Evolutionary conservation across 2,113 vertebrate genomes (phyloP), one percentile per base, ranked within the genome.

Genomic region (Melozone crissalis): DNA sequence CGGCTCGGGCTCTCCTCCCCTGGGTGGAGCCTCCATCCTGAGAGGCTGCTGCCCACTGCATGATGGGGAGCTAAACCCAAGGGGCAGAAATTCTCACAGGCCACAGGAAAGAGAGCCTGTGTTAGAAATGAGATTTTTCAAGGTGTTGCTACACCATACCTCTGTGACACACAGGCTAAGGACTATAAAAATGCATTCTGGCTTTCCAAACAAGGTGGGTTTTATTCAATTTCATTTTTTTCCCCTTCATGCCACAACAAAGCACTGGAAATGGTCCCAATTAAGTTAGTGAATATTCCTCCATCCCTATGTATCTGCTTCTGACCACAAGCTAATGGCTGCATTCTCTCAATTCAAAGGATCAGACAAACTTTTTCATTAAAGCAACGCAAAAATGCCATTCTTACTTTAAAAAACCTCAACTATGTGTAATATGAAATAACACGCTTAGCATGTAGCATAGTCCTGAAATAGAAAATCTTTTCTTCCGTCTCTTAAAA

Each of bases 1-100:
- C 0, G 2, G 22, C 44, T 76, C 0, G 0, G 10, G 4, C 37
- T 13, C 37, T 67, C 43, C 5, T 76, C 13, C 41, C 7, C 17
- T 44, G 43, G 9, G 21, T 28, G 49, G 14, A 51, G 24, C 49
- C 33, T 49, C 31, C 20, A 14, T 23, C 9, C 33, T 30, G 30
- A 13, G 19, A 82, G 24, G 21, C 27, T 13, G 5, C 37, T 69
- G 54, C 28, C 26, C 39, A 61, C 4, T 7, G 2, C 1, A 3
- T 1, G 0, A 80, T 0, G 0, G 27, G 11, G 20, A 52, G 20
- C 52, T 72, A 16, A 80, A 27, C 21, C 21, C 30, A 58, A 33
- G 41, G 10, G 35, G 7, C 37, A 68, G 63, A 55, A 59, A 58
- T 35, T 54, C 18, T 76, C n/a, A 71, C 1, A 80, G 31, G 35